Conservation (phyloP, 2,888 invertebrate species). For the Xylota segnis region DNA sequence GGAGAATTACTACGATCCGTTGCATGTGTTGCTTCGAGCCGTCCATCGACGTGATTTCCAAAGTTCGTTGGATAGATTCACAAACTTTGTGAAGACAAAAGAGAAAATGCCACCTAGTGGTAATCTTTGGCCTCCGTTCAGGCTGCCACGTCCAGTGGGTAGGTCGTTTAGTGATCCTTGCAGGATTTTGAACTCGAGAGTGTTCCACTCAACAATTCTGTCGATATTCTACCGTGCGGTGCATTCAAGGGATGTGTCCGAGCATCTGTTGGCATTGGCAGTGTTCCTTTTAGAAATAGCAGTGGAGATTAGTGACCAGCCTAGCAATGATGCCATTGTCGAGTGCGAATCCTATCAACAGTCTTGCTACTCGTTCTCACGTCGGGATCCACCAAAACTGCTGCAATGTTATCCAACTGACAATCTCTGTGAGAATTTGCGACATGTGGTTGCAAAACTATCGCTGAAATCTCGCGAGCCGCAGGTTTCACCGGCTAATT, state of each 20-base stretch:
- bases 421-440: conserved; percentile 90
- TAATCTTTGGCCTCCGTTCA: conserved; percentile 93
- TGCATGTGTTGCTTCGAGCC: conserved; percentile 95
- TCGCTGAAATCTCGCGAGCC: conserved; percentile 86
- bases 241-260: conserved; percentile 90
- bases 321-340: conserved; percentile 79
- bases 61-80: conserved; percentile 96
- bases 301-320: conserved; percentile 84
- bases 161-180: conserved; percentile 89
- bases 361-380: conserved; percentile 79
- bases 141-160: conserved; percentile 88
- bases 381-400: conserved; percentile 83
- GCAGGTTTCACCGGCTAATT: conserved; percentile 86
- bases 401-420: conserved; percentile 90
- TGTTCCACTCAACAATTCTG: conserved; percentile 87
- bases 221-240: conserved; percentile 94
- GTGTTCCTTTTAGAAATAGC: conserved; percentile 95
- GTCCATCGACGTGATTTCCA: conserved; percentile 97
- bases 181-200: conserved; percentile 83
- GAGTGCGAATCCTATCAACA: conserved; percentile 81
- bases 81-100: conserved; percentile 89
- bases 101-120: conserved; percentile 86
- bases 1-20: conserved; percentile 96
- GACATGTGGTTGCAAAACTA: conserved; percentile 88
- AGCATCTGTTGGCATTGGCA: conserved; percentile 94